These are phyloP conservation scores for Argyrosomus japonicus DNA, from an alignment of 2,113 vertebrate genomes.

Conservation along the genomic window DNA sequence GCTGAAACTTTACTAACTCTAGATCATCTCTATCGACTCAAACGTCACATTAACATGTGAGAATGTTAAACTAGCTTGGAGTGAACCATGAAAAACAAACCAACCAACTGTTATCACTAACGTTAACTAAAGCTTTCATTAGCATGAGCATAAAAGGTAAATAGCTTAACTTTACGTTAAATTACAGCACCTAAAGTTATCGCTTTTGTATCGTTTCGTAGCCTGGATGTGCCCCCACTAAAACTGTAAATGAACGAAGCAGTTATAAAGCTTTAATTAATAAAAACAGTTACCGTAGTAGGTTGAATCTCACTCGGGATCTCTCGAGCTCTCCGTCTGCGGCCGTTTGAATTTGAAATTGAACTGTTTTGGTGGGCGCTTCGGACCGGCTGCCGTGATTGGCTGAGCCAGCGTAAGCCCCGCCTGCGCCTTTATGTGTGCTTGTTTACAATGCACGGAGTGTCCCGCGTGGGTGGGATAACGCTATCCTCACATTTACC, in stretches of 20 bases:
- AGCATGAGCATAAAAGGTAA: background rate
- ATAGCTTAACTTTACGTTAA: background rate
- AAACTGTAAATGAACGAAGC: accelerated
- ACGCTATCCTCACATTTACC: background rate
- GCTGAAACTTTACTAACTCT: background rate
- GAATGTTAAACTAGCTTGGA: background rate
- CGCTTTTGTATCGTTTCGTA: too few species aligned
- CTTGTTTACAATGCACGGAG: accelerated
- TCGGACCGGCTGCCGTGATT: constrained; percentile 49
- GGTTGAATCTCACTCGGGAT: accelerated
- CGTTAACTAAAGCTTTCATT: background rate
- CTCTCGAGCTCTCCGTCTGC: accelerated
- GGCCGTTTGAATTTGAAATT: constrained; percentile 81
- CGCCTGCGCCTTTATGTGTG: background rate
- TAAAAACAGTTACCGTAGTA: constrained; percentile 23
- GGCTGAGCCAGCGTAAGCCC: constrained; percentile 27
- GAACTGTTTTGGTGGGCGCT: constrained; percentile 55
- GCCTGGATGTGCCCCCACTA: accelerated
- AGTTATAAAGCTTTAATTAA: too few species aligned
- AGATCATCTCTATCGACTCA: background rate
- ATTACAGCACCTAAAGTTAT: background rate
- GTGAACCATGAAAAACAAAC: background rate
- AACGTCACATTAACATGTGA: too few species aligned
- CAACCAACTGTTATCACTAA: background rate
- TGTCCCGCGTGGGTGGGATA: constrained; percentile 23